phyloP scores from a whole-genome alignment of 2,888 invertebrate species.

The Drosophila setosimentum region DNA sequence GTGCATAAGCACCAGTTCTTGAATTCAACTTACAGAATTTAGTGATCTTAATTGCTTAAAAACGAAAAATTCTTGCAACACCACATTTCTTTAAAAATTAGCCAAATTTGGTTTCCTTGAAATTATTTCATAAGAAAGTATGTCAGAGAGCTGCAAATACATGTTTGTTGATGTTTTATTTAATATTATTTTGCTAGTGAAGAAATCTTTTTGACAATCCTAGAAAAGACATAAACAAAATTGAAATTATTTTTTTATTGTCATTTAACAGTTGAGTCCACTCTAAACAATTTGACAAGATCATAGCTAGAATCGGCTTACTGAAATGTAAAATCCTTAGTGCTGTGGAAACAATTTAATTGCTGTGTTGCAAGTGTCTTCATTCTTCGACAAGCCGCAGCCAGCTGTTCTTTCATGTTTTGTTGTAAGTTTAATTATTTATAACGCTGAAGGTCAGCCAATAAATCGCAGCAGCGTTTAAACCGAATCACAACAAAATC shows the following conservation, averaged over 20 bases:
- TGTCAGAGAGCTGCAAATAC: not conserved
- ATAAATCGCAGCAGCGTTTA: slow-evolving; percentile 59
- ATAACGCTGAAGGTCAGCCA: slow-evolving; percentile 70
- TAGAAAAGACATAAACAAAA: not conserved
- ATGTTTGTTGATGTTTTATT: not conserved
- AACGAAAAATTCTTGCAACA: too few relatives aligned
- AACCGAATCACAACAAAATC: slow-evolving; percentile 18
- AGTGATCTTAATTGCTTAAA: too few relatives aligned
- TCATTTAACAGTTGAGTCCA: not conserved
- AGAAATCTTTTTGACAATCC: not conserved
- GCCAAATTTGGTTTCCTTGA: too few relatives aligned
- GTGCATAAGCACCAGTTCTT: too few relatives aligned
- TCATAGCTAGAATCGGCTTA: not conserved
- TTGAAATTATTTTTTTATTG: not conserved
- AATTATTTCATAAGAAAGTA: too few relatives aligned
- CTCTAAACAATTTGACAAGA: not conserved
- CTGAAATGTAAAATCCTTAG: not conserved
- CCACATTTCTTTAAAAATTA: too few relatives aligned
- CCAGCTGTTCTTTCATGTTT: slow-evolving; percentile 7
- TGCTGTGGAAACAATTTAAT: not conserved
- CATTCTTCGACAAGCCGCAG: not conserved
- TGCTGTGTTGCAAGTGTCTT: slow-evolving; percentile 6
- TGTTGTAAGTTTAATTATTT: slow-evolving; percentile 60
- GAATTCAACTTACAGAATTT: too few relatives aligned
- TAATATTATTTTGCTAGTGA: not conserved